These are phyloP conservation scores for Riparia riparia DNA, from an alignment of 2,113 vertebrate genomes.

Conservation along the genomic window DNA sequence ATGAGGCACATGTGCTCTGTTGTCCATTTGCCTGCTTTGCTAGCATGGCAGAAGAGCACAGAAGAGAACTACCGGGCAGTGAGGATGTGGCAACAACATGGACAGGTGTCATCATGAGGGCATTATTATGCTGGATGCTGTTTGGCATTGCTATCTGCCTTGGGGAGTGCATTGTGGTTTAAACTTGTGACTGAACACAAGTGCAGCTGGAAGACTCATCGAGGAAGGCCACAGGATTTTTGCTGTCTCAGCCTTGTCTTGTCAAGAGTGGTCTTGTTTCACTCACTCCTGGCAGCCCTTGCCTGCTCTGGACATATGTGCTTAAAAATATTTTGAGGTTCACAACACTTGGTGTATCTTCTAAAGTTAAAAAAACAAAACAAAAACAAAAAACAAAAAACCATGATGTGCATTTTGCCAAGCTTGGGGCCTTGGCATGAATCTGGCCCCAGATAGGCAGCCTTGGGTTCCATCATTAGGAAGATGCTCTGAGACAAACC, in stretches of 20 bases:
- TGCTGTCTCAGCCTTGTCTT: neutral
- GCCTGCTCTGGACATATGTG: rapidly evolving
- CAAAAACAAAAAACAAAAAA: neutral
- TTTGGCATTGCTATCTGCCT: neutral
- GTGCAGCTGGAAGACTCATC: neutral
- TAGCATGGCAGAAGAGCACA: neutral
- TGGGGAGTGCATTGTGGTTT: neutral
- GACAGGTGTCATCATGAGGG: neutral
- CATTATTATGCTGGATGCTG: neutral
- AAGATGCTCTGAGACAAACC: neutral
- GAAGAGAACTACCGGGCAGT: neutral
- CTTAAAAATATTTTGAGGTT: neutral
- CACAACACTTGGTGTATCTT: neutral
- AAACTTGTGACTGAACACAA: neutral
- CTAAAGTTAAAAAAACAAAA: neutral
- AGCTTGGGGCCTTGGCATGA: neutral
- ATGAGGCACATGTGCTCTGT: neutral
- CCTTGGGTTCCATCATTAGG: neutral
- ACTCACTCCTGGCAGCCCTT: neutral
- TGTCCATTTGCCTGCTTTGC: neutral
- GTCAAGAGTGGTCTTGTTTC: neutral
- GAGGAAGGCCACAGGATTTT: neutral
- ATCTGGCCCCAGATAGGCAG: neutral
- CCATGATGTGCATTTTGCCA: neutral
- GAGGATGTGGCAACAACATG: neutral